phyloP scores from a whole-genome alignment of 2,888 invertebrate species.

The Congeria kusceri region DNA sequence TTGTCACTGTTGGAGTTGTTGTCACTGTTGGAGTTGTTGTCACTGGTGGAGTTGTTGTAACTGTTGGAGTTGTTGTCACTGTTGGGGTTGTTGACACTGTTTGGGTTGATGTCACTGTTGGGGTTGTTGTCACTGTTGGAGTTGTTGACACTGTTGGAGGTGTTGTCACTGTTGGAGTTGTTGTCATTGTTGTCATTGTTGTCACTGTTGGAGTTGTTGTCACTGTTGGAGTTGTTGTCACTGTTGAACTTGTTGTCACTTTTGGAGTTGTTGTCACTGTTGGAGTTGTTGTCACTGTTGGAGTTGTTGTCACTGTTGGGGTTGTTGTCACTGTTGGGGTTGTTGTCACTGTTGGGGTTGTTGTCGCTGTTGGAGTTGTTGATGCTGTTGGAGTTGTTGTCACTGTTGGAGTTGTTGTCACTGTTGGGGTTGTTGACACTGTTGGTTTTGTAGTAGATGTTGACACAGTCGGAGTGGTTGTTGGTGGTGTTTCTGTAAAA shows the following conservation, averaged over 20 bases:
- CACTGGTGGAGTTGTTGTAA: too few relatives aligned
- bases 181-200: neutral
- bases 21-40: too few relatives aligned
- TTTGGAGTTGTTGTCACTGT: slow-evolving; percentile 12
- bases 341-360: neutral
- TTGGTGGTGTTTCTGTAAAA: neutral
- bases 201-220: neutral
- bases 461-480: neutral
- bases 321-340: neutral
- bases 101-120: neutral
- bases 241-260: neutral
- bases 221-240: neutral
- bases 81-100: too few relatives aligned
- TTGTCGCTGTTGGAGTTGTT: neutral
- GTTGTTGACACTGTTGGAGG: neutral
- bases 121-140: neutral
- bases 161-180: neutral
- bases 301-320: slow-evolving; percentile 1
- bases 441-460: neutral
- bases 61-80: too few relatives aligned
- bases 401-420: neutral
- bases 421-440: neutral
- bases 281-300: neutral
- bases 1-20: too few relatives aligned
- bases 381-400: neutral